Percentiles rank a stretch among this genome's conserved stretches.
These are phyloP conservation scores for Amazona vittata DNA, from an alignment of 2,113 vertebrate genomes.

Conservation along the genomic window DNA sequence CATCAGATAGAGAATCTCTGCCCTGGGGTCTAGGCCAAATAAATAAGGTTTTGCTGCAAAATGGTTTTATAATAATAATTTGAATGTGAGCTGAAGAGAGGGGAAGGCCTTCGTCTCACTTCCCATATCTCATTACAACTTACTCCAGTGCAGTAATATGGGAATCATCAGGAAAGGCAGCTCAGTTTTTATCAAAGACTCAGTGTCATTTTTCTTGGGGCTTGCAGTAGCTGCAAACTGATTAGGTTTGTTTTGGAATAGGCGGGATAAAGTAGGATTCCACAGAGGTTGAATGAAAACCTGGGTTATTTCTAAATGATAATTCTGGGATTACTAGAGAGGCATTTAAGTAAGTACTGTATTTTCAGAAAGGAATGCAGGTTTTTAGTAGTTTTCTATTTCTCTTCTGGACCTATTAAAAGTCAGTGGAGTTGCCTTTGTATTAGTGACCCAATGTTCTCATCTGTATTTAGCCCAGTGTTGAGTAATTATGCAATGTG, in stretches of 20 bases:
- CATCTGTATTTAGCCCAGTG: background rate
- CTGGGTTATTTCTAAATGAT: background rate
- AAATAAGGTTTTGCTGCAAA: constrained; percentile 31
- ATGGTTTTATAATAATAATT: constrained; percentile 36
- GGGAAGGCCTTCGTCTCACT: background rate
- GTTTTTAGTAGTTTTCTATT: background rate
- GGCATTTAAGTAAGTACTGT: background rate
- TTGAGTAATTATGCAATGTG: background rate
- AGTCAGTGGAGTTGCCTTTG: background rate
- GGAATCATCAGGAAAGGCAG: background rate
- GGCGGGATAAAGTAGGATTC: background rate
- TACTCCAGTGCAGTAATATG: background rate
- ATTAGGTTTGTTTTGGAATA: background rate
- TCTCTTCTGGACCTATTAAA: background rate
- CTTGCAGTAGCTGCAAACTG: background rate
- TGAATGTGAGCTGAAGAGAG: background rate
- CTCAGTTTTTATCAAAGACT: background rate
- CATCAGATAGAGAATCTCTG: constrained; percentile 36
- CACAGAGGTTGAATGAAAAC: background rate
- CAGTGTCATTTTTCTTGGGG: background rate
- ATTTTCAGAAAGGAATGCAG: background rate
- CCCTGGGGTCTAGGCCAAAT: constrained; percentile 32
- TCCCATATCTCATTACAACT: background rate
- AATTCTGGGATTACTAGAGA: background rate
- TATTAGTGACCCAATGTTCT: background rate